Conservation (phyloP, 2,797 vertebrate genomes). For the Danio albolineatus region DNA sequence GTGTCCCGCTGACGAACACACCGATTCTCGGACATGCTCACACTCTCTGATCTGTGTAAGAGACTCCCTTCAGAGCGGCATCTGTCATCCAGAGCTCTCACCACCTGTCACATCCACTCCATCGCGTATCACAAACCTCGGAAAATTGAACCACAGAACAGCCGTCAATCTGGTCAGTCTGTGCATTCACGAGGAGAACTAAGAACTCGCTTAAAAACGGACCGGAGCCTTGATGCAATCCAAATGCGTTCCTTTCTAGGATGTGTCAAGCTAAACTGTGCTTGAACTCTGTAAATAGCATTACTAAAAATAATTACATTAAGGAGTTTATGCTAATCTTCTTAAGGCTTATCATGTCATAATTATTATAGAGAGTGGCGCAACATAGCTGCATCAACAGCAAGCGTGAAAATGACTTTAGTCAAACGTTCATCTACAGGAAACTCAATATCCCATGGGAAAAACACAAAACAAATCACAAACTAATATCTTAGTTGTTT, state of each 20-base stretch:
- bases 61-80: slow-evolving; percentile 53
- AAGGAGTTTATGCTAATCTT: slow-evolving; percentile 49
- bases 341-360: slow-evolving; percentile 44
- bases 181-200: neutral
- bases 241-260: neutral
- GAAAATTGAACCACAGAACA: neutral
- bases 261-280: neutral
- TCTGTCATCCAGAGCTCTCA: slow-evolving; percentile 53
- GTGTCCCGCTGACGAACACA: slow-evolving; percentile 51
- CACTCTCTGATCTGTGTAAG: slow-evolving; percentile 51
- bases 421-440: slow-evolving; percentile 16
- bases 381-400: slow-evolving; percentile 28
- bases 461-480: neutral
- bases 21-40: slow-evolving; percentile 50
- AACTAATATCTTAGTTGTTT: slow-evolving; percentile 2
- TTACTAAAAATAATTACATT: slow-evolving; percentile 41
- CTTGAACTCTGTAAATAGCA: slow-evolving; percentile 26
- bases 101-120: slow-evolving; percentile 50
- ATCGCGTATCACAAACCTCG: slow-evolving; percentile 30
- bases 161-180: neutral
- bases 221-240: neutral
- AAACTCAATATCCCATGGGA: slow-evolving; percentile 13
- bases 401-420: slow-evolving; percentile 28
- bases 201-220: neutral
- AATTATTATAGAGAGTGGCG: slow-evolving; percentile 37